phyloP scores from a whole-genome alignment of 2,797 vertebrate genomes.

The Cebuella pygmaea region DNA sequence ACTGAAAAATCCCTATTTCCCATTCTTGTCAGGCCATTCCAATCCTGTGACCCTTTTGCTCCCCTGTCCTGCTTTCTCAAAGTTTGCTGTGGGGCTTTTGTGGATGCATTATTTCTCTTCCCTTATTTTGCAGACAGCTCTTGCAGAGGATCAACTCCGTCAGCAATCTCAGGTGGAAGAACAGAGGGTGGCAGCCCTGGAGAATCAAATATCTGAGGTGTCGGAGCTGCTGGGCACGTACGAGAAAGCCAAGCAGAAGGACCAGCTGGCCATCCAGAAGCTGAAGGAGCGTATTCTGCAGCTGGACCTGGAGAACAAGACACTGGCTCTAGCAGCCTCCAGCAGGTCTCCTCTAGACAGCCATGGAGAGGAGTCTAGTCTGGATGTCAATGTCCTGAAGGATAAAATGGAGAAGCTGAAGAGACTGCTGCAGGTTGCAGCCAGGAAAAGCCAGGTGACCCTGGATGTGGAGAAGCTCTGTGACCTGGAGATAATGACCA shows the following conservation, averaged over 20 bases:
- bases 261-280: constrained; percentile 89
- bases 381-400: constrained; percentile 88
- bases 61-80: background rate
- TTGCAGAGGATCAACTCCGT: constrained; percentile 89
- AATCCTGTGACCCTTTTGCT: background rate
- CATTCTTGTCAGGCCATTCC: background rate
- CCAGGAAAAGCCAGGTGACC: constrained; percentile 84
- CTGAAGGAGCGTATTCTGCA: constrained; percentile 92
- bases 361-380: constrained; percentile 85
- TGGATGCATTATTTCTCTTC: constrained; percentile 6
- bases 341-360: constrained; percentile 83
- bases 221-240: constrained; percentile 93
- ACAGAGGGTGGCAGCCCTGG: constrained; percentile 90
- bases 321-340: constrained; percentile 89
- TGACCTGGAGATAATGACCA: constrained; percentile 74
- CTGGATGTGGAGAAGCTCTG: constrained; percentile 86
- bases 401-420: constrained; percentile 93
- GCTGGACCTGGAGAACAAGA: constrained; percentile 95
- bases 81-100: background rate
- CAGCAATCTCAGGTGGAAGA: constrained; percentile 91
- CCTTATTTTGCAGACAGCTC: constrained; percentile 83
- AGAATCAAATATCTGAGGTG: constrained; percentile 91
- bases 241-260: constrained; percentile 92
- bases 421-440: constrained; percentile 88
- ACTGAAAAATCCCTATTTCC: background rate